Conservation (phyloP, 2,113 vertebrate genomes). For the Aptenodytes forsteri region DNA sequence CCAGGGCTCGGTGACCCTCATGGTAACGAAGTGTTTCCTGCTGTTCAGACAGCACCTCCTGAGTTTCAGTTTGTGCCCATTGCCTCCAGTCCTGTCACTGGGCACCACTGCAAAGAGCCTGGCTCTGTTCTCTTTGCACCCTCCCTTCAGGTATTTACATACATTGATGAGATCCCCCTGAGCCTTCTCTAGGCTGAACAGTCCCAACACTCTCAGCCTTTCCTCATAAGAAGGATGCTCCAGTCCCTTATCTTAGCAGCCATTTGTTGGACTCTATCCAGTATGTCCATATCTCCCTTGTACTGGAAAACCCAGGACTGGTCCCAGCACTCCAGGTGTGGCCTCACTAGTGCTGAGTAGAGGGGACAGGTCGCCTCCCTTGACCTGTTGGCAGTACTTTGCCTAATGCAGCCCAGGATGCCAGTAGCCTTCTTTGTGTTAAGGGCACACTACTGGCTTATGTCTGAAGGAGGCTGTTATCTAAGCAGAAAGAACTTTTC, state of each 20-base stretch:
- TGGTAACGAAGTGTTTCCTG: not conserved
- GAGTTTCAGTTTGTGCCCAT: not conserved
- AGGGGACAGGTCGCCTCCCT: not conserved
- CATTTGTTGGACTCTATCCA: not conserved
- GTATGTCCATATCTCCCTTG: not conserved
- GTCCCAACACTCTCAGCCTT: not conserved
- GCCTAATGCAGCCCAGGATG: not conserved
- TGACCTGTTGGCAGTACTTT: not conserved
- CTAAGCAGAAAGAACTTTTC: not conserved
- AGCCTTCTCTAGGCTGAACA: not conserved
- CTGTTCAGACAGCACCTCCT: not conserved
- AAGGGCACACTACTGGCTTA: not conserved
- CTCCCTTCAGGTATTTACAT: not conserved
- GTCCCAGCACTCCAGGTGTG: not conserved
- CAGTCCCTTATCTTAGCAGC: not conserved
- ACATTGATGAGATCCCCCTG: not conserved
- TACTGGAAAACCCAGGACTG: not conserved
- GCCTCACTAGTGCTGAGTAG: not conserved
- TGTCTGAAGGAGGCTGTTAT: not conserved
- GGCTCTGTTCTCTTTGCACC: not conserved
- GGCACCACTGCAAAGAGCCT: not conserved
- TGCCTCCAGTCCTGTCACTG: not conserved
- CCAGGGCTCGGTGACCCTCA: not conserved
- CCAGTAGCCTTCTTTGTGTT: too few species aligned
- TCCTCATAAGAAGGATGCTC: not conserved